Conservation (phyloP, 1,140 invertebrate genomes). For the Zaprionus tsacasi region DNA sequence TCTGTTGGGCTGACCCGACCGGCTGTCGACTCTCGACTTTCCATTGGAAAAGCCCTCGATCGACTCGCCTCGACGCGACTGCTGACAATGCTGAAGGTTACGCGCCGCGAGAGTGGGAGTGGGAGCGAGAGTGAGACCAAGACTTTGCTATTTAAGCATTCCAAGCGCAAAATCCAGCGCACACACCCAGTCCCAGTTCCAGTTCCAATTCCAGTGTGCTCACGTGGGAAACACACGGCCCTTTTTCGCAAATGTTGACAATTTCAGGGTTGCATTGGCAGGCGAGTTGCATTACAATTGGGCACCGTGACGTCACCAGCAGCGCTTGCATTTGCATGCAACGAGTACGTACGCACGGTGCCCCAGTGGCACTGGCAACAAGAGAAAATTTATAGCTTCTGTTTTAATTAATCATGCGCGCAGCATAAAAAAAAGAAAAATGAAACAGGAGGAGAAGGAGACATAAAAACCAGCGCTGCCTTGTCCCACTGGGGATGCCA, state of each 20-base stretch:
- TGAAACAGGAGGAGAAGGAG: background rate
- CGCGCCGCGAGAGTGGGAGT: slow-evolving; percentile 8
- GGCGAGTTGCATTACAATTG: slow-evolving; percentile 73
- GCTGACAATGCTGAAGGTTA: slow-evolving; percentile 60
- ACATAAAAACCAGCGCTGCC: background rate
- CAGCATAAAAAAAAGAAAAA: too few relatives aligned
- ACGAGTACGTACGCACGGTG: background rate
- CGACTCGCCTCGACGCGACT: slow-evolving; percentile 18
- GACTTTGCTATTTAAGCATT: slow-evolving; percentile 56
- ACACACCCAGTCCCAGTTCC: slow-evolving; percentile 62
- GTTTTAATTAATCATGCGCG: slow-evolving; percentile 2
- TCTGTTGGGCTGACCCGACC: slow-evolving; percentile 41
- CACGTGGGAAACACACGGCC: slow-evolving; percentile 66
- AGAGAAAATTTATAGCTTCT: background rate
- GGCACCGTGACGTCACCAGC: slow-evolving; percentile 60
- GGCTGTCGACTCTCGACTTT: slow-evolving; percentile 73
- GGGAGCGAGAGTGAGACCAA: slow-evolving; percentile 24
- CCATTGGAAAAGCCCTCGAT: slow-evolving; percentile 76
- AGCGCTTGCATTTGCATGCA: slow-evolving; percentile 71
- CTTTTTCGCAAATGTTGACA: slow-evolving; percentile 48
- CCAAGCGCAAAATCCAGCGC: slow-evolving; percentile 50
- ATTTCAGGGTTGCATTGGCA: slow-evolving; percentile 43
- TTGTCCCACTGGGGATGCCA: background rate
- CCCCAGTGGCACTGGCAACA: background rate
- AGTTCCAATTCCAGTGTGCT: slow-evolving; percentile 51